Conservation (phyloP, 92 coral and sea anemone species). For the Epizoanthus fatuus region DNA sequence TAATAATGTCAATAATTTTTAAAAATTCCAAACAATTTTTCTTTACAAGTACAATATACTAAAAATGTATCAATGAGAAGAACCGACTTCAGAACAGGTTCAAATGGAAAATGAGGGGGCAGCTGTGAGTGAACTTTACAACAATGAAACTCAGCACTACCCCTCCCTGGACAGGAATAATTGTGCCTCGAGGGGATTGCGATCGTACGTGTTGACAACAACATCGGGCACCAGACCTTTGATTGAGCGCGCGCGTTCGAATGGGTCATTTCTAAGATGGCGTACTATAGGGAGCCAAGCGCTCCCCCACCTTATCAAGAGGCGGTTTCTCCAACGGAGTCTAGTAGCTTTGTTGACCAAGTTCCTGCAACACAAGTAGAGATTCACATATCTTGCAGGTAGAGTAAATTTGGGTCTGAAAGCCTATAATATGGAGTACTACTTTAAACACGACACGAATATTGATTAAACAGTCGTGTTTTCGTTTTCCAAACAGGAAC, state of each 20-base stretch:
- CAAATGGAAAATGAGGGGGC: neutral
- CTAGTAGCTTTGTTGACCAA: conserved; percentile 61
- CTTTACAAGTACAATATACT: too few species aligned
- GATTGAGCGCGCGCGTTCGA: too few species aligned
- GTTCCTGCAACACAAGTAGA: conserved; percentile 99
- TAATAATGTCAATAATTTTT: too few species aligned
- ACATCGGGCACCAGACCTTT: conserved; percentile 19
- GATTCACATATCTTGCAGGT: conserved; percentile 95
- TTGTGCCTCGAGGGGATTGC: too few species aligned
- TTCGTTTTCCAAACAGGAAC: conserved; percentile 59
- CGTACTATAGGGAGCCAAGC: conserved; percentile 51
- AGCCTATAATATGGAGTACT: neutral
- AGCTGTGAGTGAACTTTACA: neutral
- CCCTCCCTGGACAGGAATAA: neutral
- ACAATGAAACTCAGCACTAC: neutral
- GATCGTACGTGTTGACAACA: too few species aligned
- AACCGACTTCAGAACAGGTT: too few species aligned
- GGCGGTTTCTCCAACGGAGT: conserved; percentile 69
- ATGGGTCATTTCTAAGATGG: conserved; percentile 24
- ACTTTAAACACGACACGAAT: neutral
- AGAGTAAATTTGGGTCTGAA: neutral
- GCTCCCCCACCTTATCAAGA: conserved; percentile 84
- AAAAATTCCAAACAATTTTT: too few species aligned
- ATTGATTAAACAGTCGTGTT: neutral
- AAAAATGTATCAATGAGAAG: too few species aligned